Base-by-base conservation (phyloP, 2,888 invertebrate species). In the Exephanes ischioxanthus region DNA sequence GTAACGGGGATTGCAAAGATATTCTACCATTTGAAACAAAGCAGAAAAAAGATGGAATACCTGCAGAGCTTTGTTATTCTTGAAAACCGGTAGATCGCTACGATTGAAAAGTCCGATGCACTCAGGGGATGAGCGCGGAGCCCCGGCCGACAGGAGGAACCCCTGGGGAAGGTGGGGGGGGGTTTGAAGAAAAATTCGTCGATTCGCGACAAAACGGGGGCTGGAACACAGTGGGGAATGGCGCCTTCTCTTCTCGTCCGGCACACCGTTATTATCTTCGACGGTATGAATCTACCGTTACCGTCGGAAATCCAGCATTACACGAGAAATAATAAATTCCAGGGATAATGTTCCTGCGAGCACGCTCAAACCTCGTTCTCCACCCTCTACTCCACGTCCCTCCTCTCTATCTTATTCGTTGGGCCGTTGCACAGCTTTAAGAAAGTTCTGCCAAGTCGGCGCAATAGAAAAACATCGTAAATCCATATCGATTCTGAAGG, bases 401-500 rank as follows among this genome's bases (percentile, higher is more conserved):
- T 75, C 83, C 75, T 48, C 68, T 72, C 72, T 33, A 68, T 66
- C 67, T 75, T 51, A 61, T 78, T 63, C 78, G 58, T 53, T 45
- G 67, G 63, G 48, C 41, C 48, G 67, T 83, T 83, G 73, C 41
- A 41, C 79, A 78, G 86, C 89, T 91, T 91, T 89, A 92, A 92
- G 92, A 92, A 92, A 93, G 90, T 92, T 93, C 90, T 91, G 92
- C 92, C 93, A 93, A 93, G 91, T 92, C 92, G 91, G 91, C 89
- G 91, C 91, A 92, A 91, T 93, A 91, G 93, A 93, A 93, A 93
- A 93, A 93, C 93, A 93, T 93, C 93, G 91, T 93, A 93, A 93
- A 93, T 93, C 92, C 91, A 91, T 92, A 92, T 93, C 93, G 93
- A 93, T 92, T 91, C 76, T 87, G 83, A 87, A 78, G 83, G 81